Evolutionary conservation across 2,797 vertebrate species (phyloP).

Genomic region (Todus mexicanus): DNA sequence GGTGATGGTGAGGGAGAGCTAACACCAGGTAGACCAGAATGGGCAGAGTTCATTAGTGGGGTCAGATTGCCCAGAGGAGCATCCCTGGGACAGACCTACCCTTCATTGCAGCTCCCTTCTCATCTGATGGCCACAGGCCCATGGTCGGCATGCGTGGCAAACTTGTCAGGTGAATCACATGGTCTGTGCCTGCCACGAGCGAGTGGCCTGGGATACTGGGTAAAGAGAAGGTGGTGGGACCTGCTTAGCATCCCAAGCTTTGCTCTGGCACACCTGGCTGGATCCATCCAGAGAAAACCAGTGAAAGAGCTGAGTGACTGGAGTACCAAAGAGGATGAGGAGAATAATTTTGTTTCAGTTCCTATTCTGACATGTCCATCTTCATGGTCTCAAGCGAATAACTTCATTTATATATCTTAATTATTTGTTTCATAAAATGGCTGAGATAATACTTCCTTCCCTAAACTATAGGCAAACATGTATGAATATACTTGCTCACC

Average conservation of each 20-base stretch:
- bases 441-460: constrained; percentile 11
- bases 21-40: not conserved
- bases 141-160: not conserved
- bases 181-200: accelerated
- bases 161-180: not conserved
- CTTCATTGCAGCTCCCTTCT: not conserved
- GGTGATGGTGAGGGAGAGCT: not conserved
- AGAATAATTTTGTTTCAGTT: not conserved
- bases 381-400: not conserved
- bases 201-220: not conserved
- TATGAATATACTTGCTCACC: not conserved
- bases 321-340: not conserved
- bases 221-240: not conserved
- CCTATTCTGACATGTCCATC: not conserved
- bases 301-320: not conserved
- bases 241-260: not conserved
- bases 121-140: accelerated
- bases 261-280: not conserved
- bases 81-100: not conserved
- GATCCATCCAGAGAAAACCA: not conserved
- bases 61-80: not conserved
- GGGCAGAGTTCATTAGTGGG: not conserved
- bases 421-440: constrained; percentile 13
- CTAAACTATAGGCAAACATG: not conserved
- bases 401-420: not conserved